A percentile compares a stretch with the other conserved stretches of the same genome.
These are phyloP conservation scores for Phacellophora camtschatica DNA, from an alignment of 30 jellyfish, hydroid and myxozoan genomes.

Conservation along the genomic window DNA sequence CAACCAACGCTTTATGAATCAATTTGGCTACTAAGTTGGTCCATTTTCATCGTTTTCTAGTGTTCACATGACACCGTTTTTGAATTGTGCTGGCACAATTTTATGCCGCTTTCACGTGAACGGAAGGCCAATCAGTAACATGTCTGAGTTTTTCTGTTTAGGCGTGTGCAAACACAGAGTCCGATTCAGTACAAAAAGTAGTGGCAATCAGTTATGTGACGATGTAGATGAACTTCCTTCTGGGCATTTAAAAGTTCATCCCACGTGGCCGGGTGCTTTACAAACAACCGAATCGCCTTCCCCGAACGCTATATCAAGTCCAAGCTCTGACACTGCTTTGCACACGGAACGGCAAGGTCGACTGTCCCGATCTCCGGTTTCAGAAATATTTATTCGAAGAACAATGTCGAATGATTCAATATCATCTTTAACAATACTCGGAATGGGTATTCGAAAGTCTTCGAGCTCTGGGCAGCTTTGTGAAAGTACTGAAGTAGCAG, in stretches of 20 bases:
- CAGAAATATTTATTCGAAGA: slow-evolving; percentile 29
- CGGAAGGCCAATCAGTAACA: too few relatives aligned
- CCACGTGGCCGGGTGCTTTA: slow-evolving; percentile 79
- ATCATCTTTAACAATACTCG: not conserved
- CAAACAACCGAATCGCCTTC: slow-evolving; percentile 9
- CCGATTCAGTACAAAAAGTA: slow-evolving; percentile 53
- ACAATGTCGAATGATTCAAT: slow-evolving; percentile 54
- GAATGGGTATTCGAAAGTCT: not conserved
- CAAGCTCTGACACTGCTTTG: slow-evolving; percentile 63
- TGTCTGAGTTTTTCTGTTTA: too few relatives aligned
- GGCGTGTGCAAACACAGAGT: slow-evolving; percentile 66
- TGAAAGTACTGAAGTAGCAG: slow-evolving; percentile 40
- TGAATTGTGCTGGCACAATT: too few relatives aligned
- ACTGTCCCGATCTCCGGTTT: slow-evolving; percentile 7
- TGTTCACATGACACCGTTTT: too few relatives aligned
- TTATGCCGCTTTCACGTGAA: too few relatives aligned
- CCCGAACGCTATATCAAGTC: slow-evolving; percentile 27
- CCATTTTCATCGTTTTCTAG: too few relatives aligned
- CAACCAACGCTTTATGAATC: too few relatives aligned
- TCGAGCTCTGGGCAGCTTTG: slow-evolving; percentile 62
- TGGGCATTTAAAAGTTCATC: slow-evolving; percentile 61
- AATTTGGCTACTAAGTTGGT: too few relatives aligned
- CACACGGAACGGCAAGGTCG: slow-evolving; percentile 1
- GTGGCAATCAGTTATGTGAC: slow-evolving; percentile 24
- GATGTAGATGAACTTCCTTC: not conserved